Conservation (phyloP, 2,797 vertebrate species). For the Monodelphis domestica region DNA sequence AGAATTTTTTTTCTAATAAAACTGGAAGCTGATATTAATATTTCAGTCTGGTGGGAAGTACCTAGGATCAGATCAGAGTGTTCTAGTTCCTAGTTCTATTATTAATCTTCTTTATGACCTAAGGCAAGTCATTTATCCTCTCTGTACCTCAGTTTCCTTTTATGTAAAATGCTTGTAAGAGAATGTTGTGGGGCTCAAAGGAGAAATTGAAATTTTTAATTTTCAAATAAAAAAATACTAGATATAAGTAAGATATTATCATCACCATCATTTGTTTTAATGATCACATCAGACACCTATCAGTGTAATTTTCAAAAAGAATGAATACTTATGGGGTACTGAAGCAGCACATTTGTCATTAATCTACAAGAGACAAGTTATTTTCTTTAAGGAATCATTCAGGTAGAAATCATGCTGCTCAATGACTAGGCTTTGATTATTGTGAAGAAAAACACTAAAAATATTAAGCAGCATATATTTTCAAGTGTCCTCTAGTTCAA, state of each 20-base stretch:
- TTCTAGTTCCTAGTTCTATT: background rate
- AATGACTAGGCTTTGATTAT: constrained; percentile 46
- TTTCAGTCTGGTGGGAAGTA: background rate
- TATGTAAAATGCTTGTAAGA: background rate
- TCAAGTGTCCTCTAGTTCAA: constrained; percentile 24
- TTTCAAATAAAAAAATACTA: constrained; percentile 24
- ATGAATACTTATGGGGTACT: constrained; percentile 10
- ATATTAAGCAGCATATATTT: background rate
- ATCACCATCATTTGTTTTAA: constrained; percentile 14
- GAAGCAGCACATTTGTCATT: constrained; percentile 34
- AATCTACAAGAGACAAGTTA: constrained; percentile 37
- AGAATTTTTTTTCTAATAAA: background rate
- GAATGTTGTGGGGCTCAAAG: background rate
- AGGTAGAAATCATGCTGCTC: constrained; percentile 33
- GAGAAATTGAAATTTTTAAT: background rate
- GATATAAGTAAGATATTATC: background rate
- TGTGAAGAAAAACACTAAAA: constrained; percentile 21
- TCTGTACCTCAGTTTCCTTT: background rate
- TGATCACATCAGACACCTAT: constrained; percentile 8
- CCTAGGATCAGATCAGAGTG: background rate
- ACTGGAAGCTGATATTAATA: background rate
- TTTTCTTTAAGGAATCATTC: constrained; percentile 61
- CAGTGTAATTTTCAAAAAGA: constrained; percentile 5
- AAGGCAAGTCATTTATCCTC: background rate
- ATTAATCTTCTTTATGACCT: background rate